A percentile compares a stretch with the other conserved stretches of the same genome.
Evolutionary conservation across 2,113 vertebrate genomes (phyloP).

Genomic region (Zootoca vivipara): DNA sequence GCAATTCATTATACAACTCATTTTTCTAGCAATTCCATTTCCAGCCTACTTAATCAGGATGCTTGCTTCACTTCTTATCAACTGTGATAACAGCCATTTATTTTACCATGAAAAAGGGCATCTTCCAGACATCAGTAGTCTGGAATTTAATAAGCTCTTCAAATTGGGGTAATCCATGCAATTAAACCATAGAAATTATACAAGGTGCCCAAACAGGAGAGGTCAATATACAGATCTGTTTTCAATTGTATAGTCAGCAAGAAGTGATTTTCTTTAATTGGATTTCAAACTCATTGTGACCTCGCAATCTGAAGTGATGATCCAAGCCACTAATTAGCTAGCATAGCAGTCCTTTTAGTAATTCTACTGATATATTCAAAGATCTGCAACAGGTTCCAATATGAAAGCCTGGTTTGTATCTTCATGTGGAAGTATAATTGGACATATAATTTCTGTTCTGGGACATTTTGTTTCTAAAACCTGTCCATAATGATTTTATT

Average conservation of each 20-base stretch:
- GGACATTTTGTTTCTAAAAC: slow-evolving; percentile 4
- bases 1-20: not conserved
- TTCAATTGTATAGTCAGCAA: slow-evolving; percentile 3
- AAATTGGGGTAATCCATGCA: not conserved
- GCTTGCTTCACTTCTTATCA: not conserved
- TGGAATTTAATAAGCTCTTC: slow-evolving; percentile 4
- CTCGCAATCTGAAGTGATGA: not conserved
- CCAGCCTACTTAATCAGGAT: not conserved
- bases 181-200: slow-evolving; percentile 31
- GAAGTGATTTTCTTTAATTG: slow-evolving; percentile 26
- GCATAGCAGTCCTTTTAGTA: not conserved
- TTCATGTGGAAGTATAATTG: slow-evolving; percentile 4
- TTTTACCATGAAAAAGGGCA: not conserved
- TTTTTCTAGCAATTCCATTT: not conserved
- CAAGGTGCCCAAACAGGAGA: slow-evolving; percentile 30
- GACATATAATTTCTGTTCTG: not conserved
- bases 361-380: not conserved
- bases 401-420: not conserved
- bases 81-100: not conserved
- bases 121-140: not conserved
- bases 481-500: not conserved
- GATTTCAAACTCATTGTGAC: slow-evolving; percentile 47
- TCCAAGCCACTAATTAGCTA: slow-evolving; percentile 34
- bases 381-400: not conserved
- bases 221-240: slow-evolving; percentile 16